A percentile compares a stretch with the other conserved stretches of the same genome.
These are phyloP conservation scores for Toxostoma redivivum DNA, from an alignment of 2,113 vertebrate genomes.

Conservation along the genomic window DNA sequence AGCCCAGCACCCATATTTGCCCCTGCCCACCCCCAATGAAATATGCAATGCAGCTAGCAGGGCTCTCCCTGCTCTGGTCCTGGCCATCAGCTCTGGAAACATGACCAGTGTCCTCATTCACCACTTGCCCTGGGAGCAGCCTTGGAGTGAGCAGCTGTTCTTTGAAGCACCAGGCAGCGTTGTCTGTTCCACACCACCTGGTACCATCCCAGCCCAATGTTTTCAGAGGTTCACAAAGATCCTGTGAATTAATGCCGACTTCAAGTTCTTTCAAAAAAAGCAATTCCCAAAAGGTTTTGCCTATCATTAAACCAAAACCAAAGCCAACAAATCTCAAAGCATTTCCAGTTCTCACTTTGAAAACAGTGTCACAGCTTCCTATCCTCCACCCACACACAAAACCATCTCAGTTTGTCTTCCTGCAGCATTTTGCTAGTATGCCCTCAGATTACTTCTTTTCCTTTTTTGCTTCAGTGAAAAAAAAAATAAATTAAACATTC, in stretches of 20 bases:
- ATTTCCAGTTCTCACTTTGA: slow-evolving; percentile 16
- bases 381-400: background rate
- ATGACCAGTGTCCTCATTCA: accelerated
- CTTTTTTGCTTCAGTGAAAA: background rate
- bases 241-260: background rate
- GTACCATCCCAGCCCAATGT: accelerated
- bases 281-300: background rate
- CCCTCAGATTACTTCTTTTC: background rate
- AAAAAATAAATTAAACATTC: background rate
- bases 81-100: background rate
- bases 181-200: background rate
- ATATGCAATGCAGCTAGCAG: background rate
- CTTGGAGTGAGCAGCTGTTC: background rate
- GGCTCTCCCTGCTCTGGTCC: background rate
- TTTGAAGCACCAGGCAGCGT: accelerated
- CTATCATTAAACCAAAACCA: background rate
- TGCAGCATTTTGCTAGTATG: background rate
- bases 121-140: background rate
- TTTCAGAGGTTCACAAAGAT: background rate
- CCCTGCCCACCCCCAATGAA: accelerated
- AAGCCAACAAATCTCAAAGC: background rate
- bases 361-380: background rate
- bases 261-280: background rate
- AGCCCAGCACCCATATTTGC: background rate
- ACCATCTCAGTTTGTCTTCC: background rate